Conservation (phyloP, 2,888 invertebrate species). For the Rhagophthalmus giganteus region DNA sequence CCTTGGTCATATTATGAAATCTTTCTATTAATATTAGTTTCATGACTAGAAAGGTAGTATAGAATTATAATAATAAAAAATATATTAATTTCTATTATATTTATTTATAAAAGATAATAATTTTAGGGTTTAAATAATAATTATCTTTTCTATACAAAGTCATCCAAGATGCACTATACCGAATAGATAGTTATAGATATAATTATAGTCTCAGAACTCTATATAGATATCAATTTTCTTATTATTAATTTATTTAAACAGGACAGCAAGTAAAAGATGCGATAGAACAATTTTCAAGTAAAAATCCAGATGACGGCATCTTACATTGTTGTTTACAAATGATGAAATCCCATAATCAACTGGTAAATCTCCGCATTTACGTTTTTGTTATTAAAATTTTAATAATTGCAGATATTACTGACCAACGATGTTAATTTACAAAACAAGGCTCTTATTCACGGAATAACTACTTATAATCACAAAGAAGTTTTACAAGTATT, state of each 20-base stretch:
- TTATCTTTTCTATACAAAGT: too few relatives aligned
- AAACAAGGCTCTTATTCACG: constrained; percentile 60
- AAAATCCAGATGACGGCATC: constrained; percentile 63
- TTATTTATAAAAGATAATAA: too few relatives aligned
- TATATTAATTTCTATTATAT: too few relatives aligned
- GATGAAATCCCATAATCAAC: constrained; percentile 6
- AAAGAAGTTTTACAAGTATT: constrained; percentile 37
- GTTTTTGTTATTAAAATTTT: too few relatives aligned
- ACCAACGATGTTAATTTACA: constrained; percentile 64
- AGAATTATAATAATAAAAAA: too few relatives aligned
- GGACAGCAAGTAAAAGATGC: constrained; percentile 63
- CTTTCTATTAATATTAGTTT: too few relatives aligned
- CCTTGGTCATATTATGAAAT: too few relatives aligned
- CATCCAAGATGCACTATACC: too few relatives aligned
- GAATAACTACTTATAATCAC: constrained; percentile 48
- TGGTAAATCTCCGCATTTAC: constrained; percentile 8
- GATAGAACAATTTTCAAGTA: constrained; percentile 60
- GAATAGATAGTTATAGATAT: too few relatives aligned
- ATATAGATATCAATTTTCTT: constrained; percentile 4
- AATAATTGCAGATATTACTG: constrained; percentile 58
- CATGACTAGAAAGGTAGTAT: too few relatives aligned
- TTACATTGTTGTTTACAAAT: constrained; percentile 63
- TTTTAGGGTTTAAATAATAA: too few relatives aligned
- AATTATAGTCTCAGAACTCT: background rate
- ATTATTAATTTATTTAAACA: too few relatives aligned